Percentiles rank a stretch among this genome's conserved stretches.
Evolutionary conservation across 2,888 invertebrate genomes (phyloP).

Genomic region (Platycheirus rosarum): DNA sequence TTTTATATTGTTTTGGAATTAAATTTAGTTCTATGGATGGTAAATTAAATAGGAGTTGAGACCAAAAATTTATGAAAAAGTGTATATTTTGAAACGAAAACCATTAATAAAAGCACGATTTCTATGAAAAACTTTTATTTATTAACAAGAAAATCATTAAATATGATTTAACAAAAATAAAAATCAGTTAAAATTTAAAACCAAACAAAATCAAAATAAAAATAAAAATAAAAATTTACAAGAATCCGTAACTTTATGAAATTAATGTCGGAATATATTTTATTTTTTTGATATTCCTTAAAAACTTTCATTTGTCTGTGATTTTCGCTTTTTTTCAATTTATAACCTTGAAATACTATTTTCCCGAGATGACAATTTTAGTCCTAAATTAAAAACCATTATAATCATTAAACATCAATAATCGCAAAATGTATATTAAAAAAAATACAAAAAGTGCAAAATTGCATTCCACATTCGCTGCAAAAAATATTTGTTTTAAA

Average conservation of each 20-base stretch:
- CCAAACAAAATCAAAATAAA: no score
- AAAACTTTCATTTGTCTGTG: constrained; percentile 16
- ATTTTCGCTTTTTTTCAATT: constrained; percentile 59
- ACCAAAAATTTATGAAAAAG: constrained; percentile 23
- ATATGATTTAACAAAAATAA: constrained; percentile 5
- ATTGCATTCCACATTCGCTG: constrained; percentile 61
- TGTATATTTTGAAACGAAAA: constrained; percentile 59
- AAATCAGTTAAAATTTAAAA: no score
- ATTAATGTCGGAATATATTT: not conserved
- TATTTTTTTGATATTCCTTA: not conserved
- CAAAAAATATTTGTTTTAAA: constrained; percentile 20
- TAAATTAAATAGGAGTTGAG: constrained; percentile 40
- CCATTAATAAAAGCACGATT: constrained; percentile 54
- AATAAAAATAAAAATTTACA: constrained; percentile 65
- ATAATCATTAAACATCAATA: constrained; percentile 16
- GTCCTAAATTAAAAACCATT: no score
- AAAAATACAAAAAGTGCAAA: constrained; percentile 35
- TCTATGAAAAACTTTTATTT: constrained; percentile 72
- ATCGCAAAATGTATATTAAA: constrained; percentile 32
- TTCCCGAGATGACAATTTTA: no score
- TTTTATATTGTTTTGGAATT: constrained; percentile 16
- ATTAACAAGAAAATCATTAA: constrained; percentile 11
- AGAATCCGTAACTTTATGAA: constrained; percentile 60
- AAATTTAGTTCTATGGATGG: constrained; percentile 33
- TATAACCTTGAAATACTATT: no score